These are phyloP conservation scores for Lordiphosa andalusiaca DNA, from an alignment of 2,888 invertebrate genomes.

Conservation along the genomic window DNA sequence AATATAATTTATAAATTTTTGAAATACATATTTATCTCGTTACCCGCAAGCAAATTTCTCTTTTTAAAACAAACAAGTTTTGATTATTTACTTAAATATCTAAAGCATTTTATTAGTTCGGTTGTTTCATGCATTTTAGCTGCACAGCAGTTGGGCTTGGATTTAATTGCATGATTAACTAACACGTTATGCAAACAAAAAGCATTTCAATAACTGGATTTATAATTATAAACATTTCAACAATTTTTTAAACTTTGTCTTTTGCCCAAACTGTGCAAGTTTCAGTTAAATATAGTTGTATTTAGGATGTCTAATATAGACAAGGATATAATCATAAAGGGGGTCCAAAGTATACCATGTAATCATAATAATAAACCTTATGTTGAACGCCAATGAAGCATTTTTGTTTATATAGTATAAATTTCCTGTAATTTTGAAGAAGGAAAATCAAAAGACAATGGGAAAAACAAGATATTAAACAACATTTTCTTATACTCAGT, in stretches of 20 bases:
- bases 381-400: constrained; percentile 50
- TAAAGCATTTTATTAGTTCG: constrained; percentile 30
- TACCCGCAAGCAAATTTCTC: constrained; percentile 55
- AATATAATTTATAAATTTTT: constrained; percentile 59
- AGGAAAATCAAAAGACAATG: constrained; percentile 31
- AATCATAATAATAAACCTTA: constrained; percentile 35
- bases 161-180: constrained; percentile 17
- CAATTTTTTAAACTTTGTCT: constrained; percentile 20
- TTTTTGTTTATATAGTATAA: constrained; percentile 33
- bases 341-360: constrained; percentile 56
- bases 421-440: constrained; percentile 52
- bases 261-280: constrained; percentile 38
- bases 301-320: constrained; percentile 69
- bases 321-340: constrained; percentile 55
- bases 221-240: constrained; percentile 18
- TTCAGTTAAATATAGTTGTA: constrained; percentile 42
- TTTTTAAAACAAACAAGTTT: constrained; percentile 36
- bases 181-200: constrained; percentile 27
- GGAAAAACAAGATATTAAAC: constrained; percentile 19
- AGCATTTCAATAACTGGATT: constrained; percentile 26
- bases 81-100: constrained; percentile 33
- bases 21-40: constrained; percentile 42
- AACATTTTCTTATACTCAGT: constrained; percentile 53
- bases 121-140: constrained; percentile 24
- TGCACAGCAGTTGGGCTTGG: constrained; percentile 48